Evolutionary conservation across 2,888 invertebrate genomes (phyloP).

Genomic region (Athetis lepigone): DNA sequence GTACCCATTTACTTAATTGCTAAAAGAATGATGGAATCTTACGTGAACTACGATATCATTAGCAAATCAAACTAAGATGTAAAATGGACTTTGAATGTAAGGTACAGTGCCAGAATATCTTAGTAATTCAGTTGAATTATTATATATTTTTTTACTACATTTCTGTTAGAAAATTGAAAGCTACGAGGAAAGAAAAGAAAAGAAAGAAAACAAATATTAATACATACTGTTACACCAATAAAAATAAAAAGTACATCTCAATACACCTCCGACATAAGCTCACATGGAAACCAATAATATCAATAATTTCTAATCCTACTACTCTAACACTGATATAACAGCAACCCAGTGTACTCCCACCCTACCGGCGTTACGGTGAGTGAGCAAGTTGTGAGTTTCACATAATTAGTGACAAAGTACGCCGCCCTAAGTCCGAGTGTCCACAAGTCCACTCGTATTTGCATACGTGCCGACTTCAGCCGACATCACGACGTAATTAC

Average conservation of each 20-base stretch:
- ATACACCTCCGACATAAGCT: no score
- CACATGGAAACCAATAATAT: no score
- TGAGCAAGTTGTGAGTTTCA: constrained; percentile 63
- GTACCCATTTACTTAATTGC: no score
- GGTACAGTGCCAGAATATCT: neutral
- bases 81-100: neutral
- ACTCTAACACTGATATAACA: neutral
- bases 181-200: no score
- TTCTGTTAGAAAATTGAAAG: no score
- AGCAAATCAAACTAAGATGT: neutral
- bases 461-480: constrained; percentile 62
- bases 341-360: constrained; percentile 34
- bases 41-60: neutral
- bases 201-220: no score
- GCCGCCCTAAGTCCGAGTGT: constrained; percentile 39
- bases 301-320: neutral
- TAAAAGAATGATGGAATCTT: neutral
- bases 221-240: no score
- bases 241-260: no score
- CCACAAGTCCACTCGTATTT: constrained; percentile 62
- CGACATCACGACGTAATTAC: constrained; percentile 38
- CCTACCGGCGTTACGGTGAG: constrained; percentile 45
- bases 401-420: constrained; percentile 68
- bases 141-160: no score
- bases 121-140: neutral